Percentiles rank a stretch among this genome's conserved stretches.
phyloP scores from a whole-genome alignment of 1,140 invertebrate genomes.

The Drosophila obscura region DNA sequence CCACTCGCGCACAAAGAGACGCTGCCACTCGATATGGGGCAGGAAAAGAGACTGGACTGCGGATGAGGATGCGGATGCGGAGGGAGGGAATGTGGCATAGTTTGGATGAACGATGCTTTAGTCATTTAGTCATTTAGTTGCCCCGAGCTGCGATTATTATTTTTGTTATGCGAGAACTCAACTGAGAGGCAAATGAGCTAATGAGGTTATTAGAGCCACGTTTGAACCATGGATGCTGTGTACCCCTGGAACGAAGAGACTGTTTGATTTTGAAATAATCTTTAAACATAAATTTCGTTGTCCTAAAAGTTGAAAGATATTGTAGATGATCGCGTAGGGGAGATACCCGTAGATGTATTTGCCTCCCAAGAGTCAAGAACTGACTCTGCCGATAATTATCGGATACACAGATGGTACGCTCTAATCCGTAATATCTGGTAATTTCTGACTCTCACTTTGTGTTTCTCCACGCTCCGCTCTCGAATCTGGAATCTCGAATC shows the following conservation, averaged over 20 bases:
- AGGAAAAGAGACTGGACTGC: background rate
- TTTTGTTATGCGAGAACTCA: constrained; percentile 36
- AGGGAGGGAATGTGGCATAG: constrained; percentile 12
- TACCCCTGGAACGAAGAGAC: background rate
- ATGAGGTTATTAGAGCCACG: constrained; percentile 19
- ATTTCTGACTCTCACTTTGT: constrained; percentile 1
- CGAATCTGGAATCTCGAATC: background rate
- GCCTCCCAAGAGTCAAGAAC: too few species aligned
- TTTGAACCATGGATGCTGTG: constrained; percentile 1
- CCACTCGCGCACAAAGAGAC: constrained; percentile 9
- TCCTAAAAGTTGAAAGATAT: too few species aligned
- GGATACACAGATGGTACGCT: too few species aligned
- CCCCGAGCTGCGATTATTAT: constrained; percentile 1
- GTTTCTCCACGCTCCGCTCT: background rate
- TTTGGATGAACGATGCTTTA: constrained; percentile 24
- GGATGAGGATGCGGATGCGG: constrained; percentile 5
- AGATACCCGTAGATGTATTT: too few species aligned
- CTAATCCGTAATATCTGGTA: too few species aligned
- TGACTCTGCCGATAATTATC: too few species aligned
- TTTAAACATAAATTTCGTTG: too few species aligned
- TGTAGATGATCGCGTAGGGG: too few species aligned
- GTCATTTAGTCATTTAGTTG: constrained; percentile 37
- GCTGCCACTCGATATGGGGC: constrained; percentile 14
- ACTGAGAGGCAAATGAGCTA: constrained; percentile 35
- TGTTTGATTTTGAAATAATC: background rate